Conservation (phyloP, 2,888 invertebrate genomes). For the Lycia hirtaria region DNA sequence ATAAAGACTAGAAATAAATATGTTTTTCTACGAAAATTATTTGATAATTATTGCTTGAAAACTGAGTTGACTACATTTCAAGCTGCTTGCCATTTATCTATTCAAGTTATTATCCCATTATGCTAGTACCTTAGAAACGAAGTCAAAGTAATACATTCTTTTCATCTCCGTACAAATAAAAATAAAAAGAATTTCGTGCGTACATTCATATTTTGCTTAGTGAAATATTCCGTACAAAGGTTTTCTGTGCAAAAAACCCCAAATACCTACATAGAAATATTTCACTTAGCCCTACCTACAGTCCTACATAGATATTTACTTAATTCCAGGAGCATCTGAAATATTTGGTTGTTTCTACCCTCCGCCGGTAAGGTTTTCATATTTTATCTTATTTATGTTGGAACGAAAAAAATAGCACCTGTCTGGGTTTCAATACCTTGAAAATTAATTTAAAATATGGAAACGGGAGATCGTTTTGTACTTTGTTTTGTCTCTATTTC, state of each 20-base stretch:
- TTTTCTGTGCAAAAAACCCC: conserved; percentile 19
- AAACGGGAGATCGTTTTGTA: not conserved
- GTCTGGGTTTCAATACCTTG: conserved; percentile 11
- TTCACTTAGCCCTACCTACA: conserved; percentile 25
- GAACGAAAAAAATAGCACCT: conserved; percentile 16
- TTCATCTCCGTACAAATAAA: conserved; percentile 20
- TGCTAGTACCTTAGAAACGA: conserved; percentile 1
- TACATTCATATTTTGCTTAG: conserved; percentile 24
- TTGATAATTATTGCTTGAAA: not conserved
- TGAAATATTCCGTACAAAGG: conserved; percentile 19
- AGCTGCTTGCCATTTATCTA: not conserved
- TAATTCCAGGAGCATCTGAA: conserved; percentile 21
- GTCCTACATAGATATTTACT: conserved; percentile 22
- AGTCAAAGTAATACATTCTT: conserved; percentile 20
- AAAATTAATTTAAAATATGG: conserved; percentile 13
- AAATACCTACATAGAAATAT: conserved; percentile 23
- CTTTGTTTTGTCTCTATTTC: not conserved
- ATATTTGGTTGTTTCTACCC: conserved; percentile 21
- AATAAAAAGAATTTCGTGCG: conserved; percentile 16
- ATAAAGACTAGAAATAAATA: too few species aligned
- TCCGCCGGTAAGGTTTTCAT: conserved; percentile 18
- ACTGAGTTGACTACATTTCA: not conserved
- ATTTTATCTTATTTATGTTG: conserved; percentile 18
- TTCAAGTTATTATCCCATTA: not conserved
- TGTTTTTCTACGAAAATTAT: too few species aligned